Base-by-base conservation (phyloP, 2,888 invertebrate genomes). In the Platycheirus rosarum region DNA sequence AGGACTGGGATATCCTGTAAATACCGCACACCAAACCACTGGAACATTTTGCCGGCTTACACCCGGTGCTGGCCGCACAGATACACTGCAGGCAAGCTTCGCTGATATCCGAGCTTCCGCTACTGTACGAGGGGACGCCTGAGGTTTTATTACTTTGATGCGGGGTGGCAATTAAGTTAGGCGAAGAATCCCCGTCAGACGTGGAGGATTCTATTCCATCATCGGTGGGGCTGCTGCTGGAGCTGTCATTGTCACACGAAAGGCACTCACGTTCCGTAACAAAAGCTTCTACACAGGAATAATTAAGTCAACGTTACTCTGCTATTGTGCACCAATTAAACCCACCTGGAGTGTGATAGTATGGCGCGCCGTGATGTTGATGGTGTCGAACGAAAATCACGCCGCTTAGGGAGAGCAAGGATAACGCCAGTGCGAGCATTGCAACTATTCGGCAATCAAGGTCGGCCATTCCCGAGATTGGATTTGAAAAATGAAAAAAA, bases 61-160 rank as follows among this genome's bases (percentile, higher is more conserved):
- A 86, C 9, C 74, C 78, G 11, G 87, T 86, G 2, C 85, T 63
- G 0, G 87, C 86, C 37, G 84, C 76, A 23, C 88, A 88, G 18
- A 89, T 84, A 80, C 89, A 89, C 48, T 77, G 74, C 29, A 89
- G 62, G 66, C 89, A 89, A 23, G 84, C 76, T 2, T 74, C 85
- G 66, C 48, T 86, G 29, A 85, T 46, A 40, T 70, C 35, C 13
- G 57, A 57, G 26, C 18, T 9, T 18, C 14, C 40, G 20, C 35
- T 4, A 1, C 44, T 44, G 3, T 18, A 11, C 7, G 13, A 2
- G 8, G n/a, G n/a, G 23, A 23, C 23, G 23, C 2, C n/a, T 40
- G 40, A 40, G 26, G 60, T 44, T 44, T 60, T 42, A 60, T 60
- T 60, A 29, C 4, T 60, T n/a, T n/a, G 11, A 29, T 32, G 6